Conservation (phyloP, 2,888 invertebrate species). For the Steinernema carpocapsae region DNA sequence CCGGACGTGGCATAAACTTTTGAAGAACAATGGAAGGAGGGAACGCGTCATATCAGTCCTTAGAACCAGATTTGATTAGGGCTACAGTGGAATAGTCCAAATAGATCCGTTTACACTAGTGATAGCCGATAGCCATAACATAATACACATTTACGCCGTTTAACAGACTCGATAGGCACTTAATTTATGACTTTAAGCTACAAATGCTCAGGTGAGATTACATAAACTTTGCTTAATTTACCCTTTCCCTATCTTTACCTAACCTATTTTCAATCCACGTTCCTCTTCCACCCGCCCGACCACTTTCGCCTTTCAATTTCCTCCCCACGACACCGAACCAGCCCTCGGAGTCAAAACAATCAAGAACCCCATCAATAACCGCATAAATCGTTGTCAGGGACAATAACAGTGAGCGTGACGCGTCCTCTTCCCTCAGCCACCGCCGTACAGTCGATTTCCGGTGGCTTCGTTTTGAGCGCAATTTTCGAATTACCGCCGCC, state of each 20-base stretch:
- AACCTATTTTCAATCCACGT: no score
- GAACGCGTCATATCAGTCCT: no score
- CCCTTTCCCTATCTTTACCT: background rate
- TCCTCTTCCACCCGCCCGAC: no score
- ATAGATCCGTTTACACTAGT: no score
- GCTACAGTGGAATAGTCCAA: no score
- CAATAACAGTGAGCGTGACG: conserved; percentile 21
- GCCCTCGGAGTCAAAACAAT: background rate
- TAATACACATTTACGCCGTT: no score
- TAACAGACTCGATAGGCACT: no score
- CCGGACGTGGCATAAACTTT: background rate
- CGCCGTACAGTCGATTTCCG: conserved; percentile 9
- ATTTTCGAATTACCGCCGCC: conserved; percentile 21
- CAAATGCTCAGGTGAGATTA: no score
- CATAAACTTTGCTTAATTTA: background rate
- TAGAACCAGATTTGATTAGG: no score
- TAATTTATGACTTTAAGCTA: no score
- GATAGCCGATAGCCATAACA: no score
- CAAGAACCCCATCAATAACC: conserved; percentile 3
- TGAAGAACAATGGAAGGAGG: background rate
- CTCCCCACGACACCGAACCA: background rate
- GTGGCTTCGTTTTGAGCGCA: background rate
- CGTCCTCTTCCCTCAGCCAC: background rate
- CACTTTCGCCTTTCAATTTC: background rate
- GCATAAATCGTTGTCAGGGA: background rate